Evolutionary conservation across 2,797 vertebrate genomes (phyloP), one percentile per base, ranked within the genome.

Genomic region (Kryptolebias ocellatus): DNA sequence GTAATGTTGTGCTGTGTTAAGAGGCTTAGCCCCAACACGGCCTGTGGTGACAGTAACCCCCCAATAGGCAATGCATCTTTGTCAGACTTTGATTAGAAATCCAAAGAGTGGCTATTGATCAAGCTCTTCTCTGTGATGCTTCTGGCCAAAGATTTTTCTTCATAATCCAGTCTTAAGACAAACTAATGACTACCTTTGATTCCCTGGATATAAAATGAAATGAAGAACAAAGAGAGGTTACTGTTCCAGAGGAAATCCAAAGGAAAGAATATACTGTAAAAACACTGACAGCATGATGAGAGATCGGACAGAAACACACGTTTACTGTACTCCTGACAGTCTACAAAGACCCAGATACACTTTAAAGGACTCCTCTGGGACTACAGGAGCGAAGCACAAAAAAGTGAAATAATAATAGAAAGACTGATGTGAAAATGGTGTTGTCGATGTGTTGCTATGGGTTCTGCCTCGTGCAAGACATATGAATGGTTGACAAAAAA

Each of bases 21-120:
- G 61, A 39, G 62, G 70, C 73, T 84, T 72, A 76, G 72, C 37
- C 57, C 68, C 62, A 62, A 78, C 84, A 90, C 86, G 89, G 86
- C 80, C 72, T 71, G 68, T 49, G 74, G 84, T 87, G 86, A 89
- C 81, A 87, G 77, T 64, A 72, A 61, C 39, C 63, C 20, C 66
- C 60, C 31, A 57, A 72, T 81, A 83, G 78, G 81, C 83, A 81
- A 91, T 91, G 83, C 66, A 86, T 92, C 85, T 87, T 77, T 81
- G 80, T 89, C 79, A 80, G 57, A 64, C 68, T 84, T 76, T 89
- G 86, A 87, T 87, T 72, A 37, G 70, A 59, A 29, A 84, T 74
- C 67, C 65, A 70, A 68, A 75, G 70, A 87, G 81, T 78, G 69
- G 74, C 63, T 89, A 92, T 91, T 69, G 87, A 92, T 92, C 74